These are phyloP conservation scores for Lacanobia wlatinum DNA, from an alignment of 2,888 invertebrate genomes.

Conservation along the genomic window DNA sequence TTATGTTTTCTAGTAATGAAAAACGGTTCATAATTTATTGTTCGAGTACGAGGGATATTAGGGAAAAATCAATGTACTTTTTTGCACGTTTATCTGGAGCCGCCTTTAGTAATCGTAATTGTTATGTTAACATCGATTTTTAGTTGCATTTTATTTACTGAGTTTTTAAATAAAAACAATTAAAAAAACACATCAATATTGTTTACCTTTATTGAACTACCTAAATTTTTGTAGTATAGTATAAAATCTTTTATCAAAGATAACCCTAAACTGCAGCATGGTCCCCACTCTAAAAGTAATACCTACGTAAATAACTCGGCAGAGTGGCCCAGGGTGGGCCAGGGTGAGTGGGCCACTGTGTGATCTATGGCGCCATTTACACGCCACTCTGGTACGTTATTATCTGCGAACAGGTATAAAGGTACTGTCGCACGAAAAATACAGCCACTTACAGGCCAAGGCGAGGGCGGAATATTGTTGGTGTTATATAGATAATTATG, in stretches of 20 bases:
- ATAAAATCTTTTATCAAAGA: constrained; percentile 14
- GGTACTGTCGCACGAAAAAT: constrained; percentile 55
- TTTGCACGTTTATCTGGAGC: too few relatives aligned
- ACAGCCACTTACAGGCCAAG: constrained; percentile 38
- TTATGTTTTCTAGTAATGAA: too few relatives aligned
- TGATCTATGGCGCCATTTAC: constrained; percentile 60
- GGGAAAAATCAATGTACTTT: too few relatives aligned
- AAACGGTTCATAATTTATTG: too few relatives aligned
- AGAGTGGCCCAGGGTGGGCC: constrained; percentile 47
- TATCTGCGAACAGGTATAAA: constrained; percentile 52
- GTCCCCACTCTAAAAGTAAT: constrained; percentile 40
- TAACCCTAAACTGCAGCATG: constrained; percentile 13
- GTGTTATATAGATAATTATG: background rate
- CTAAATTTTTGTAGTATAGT: too few relatives aligned
- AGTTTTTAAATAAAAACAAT: too few relatives aligned
- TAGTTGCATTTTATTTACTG: too few relatives aligned
- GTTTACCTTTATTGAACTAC: too few relatives aligned
- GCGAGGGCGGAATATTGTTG: constrained; percentile 27
- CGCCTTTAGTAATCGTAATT: too few relatives aligned
- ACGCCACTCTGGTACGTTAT: constrained; percentile 57
- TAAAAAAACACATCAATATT: too few relatives aligned
- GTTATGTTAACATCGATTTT: too few relatives aligned
- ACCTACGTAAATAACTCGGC: constrained; percentile 47
- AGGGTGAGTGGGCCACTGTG: constrained; percentile 55
- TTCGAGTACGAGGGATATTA: too few relatives aligned